Base-by-base conservation (phyloP, 2,888 invertebrate genomes). In the Drosophila neotestacea region DNA sequence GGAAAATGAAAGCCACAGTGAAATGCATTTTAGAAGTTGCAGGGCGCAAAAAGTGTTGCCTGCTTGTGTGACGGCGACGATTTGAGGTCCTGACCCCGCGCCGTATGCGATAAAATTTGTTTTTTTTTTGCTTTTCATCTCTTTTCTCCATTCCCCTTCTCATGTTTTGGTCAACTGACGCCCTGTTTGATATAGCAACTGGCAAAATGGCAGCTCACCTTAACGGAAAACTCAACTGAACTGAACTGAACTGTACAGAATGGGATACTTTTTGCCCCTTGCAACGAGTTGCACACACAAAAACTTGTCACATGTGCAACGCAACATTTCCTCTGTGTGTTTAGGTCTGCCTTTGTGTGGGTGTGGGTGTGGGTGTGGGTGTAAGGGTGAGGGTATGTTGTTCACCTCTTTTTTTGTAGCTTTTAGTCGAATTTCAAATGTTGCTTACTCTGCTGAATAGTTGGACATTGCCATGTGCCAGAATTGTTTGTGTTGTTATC, bases 341-440 rank as follows among this genome's bases (percentile, higher is more conserved):
- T 67, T 56, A 64, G 69, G 41, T 77, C 58, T 39, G 27, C 50
- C 50, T 56, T 47, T 51, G 39, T 59, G 6, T 27, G 34, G 58
- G 22, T 30, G 13, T n/a, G 9, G 48, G 22, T 30, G 13, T n/a
- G 9, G 48, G 32, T 4, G 16, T 48, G 30, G 30, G 7, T 39
- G 7, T 42, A 16, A 39, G 48, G 9, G 16, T 50, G 39, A 30
- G 28, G n/a, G 28, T 56, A 28, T 44, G 27, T 30, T 46, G 28
- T 32, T 47, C 9, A 34, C 47, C 54, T 7, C 39, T 41, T 60
- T 69, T 73, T 82, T 72, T 75, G 56, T 64, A 66, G 72, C 69
- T 83, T 71, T 75, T 80, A 73, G 81, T 88, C 84, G 88, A 88
- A 80, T 84, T 88, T 88, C 88, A 83, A 88, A 88, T 86, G 81